Evolutionary conservation across 2,797 vertebrate species (phyloP).

Genomic region (Sardinella longiceps): DNA sequence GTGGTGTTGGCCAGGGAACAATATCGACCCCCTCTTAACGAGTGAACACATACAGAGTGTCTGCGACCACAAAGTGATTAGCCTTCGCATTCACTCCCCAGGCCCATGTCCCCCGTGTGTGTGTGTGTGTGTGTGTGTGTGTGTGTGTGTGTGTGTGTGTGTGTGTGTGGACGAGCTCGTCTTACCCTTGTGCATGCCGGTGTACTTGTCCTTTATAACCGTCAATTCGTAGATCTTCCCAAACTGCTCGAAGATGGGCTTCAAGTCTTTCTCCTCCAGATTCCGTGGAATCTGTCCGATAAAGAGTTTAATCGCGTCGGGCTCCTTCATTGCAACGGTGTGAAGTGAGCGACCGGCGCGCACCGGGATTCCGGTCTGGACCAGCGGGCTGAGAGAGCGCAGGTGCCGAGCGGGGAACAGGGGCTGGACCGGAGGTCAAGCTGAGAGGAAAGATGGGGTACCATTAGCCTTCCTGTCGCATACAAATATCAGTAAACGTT

Average conservation of each 20-base stretch:
- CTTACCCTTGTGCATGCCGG: conserved; percentile 60
- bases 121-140: conserved; percentile 4
- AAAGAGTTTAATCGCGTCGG: conserved; percentile 52
- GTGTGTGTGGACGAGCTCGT: not conserved
- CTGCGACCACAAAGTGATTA: not conserved
- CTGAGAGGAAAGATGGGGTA: conserved; percentile 24
- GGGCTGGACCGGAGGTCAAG: conserved; percentile 27
- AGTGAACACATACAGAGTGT: not conserved
- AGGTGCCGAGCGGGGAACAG: conserved; percentile 22
- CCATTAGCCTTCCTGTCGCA: not conserved
- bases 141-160: not conserved
- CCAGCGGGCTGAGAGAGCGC: conserved; percentile 45
- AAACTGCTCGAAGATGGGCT: conserved; percentile 55
- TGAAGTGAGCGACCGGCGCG: conserved; percentile 58
- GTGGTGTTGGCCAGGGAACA: not conserved
- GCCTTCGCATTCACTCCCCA: not conserved
- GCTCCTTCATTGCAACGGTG: conserved; percentile 48
- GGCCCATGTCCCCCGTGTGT: too few species aligned
- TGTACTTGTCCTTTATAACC: conserved; percentile 60
- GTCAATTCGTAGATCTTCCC: conserved; percentile 59
- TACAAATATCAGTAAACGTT: not conserved
- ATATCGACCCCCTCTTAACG: not conserved
- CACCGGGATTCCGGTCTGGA: conserved; percentile 51
- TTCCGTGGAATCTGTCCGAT: conserved; percentile 55
- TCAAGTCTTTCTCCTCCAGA: conserved; percentile 56